These are phyloP conservation scores for Acyrthosiphon pisum DNA, from an alignment of 1,140 invertebrate species.

Conservation along the genomic window DNA sequence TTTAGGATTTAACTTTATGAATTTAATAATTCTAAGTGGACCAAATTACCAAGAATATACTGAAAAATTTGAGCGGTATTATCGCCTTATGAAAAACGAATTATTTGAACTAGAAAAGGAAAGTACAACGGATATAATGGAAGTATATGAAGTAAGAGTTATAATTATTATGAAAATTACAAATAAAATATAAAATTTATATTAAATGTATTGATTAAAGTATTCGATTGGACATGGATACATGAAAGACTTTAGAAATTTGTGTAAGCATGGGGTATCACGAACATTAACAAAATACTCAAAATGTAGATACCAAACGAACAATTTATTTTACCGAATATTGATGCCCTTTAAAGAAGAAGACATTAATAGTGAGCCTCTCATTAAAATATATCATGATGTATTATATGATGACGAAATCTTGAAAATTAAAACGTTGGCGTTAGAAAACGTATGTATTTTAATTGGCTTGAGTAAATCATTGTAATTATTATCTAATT, in stretches of 20 bases:
- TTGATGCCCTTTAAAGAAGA: conserved; percentile 34
- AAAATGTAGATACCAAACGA: not conserved
- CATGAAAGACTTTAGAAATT: not conserved
- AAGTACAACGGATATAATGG: too few species aligned
- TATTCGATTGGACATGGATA: accelerated
- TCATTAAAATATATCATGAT: conserved; percentile 23
- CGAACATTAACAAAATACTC: not conserved
- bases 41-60: not conserved
- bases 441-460: not conserved
- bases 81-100: not conserved
- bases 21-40: not conserved
- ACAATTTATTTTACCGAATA: not conserved
- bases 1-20: not conserved
- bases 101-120: not conserved
- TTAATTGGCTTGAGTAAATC: not conserved
- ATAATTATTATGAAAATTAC: not conserved
- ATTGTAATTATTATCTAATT: too few species aligned
- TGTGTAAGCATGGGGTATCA: not conserved
- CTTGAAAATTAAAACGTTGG: not conserved
- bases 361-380: not conserved
- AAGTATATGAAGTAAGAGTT: not conserved
- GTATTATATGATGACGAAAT: conserved; percentile 15
- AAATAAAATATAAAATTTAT: not conserved
- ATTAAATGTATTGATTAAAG: not conserved
- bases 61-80: not conserved